phyloP scores from a whole-genome alignment of 2,113 vertebrate species.

The Colaptes auratus region DNA sequence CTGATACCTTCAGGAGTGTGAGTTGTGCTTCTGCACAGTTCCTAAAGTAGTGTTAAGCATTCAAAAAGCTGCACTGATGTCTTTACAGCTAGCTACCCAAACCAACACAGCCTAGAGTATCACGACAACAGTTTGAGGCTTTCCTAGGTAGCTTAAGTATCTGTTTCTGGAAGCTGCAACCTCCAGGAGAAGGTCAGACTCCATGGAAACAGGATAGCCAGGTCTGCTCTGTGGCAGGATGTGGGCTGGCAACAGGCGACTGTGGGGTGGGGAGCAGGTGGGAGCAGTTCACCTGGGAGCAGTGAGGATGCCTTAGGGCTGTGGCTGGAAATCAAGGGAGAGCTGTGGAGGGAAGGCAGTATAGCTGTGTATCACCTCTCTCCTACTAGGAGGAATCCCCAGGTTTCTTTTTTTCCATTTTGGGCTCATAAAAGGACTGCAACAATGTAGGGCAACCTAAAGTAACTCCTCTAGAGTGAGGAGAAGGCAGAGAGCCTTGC shows the following conservation, averaged over 20 bases:
- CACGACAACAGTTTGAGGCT: background rate
- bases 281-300: background rate
- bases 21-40: background rate
- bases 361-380: background rate
- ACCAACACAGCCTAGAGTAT: background rate
- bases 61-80: rapidly evolving
- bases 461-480: background rate
- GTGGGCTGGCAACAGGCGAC: background rate
- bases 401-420: background rate
- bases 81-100: background rate
- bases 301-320: background rate
- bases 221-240: background rate
- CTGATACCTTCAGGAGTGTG: rapidly evolving
- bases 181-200: slow-evolving; percentile 25
- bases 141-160: background rate
- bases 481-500: background rate
- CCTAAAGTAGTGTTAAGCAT: background rate
- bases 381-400: background rate
- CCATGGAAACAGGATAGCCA: background rate
- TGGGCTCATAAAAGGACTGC: background rate
- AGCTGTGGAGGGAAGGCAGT: background rate
- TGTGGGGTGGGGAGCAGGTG: background rate
- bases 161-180: background rate
- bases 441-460: background rate
- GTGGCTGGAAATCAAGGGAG: background rate